phyloP scores from a whole-genome alignment of 2,113 vertebrate genomes.

The Odocoileus virginianus region DNA sequence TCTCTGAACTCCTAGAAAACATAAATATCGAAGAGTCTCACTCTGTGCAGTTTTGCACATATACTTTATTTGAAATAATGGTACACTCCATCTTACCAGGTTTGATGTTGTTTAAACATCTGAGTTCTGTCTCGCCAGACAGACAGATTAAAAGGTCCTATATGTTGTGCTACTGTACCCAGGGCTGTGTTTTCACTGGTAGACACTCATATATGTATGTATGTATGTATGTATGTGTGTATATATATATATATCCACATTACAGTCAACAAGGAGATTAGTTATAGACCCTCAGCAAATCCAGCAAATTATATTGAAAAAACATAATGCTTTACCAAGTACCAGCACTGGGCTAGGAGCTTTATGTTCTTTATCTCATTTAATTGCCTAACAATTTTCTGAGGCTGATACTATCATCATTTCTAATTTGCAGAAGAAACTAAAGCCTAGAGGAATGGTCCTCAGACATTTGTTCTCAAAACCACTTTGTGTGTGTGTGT shows the following conservation, averaged over 20 bases:
- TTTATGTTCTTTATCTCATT: neutral
- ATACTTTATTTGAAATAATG: neutral
- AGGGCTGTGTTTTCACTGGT: neutral
- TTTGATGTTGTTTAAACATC: neutral
- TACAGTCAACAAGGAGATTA: neutral
- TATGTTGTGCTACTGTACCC: neutral
- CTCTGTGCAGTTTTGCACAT: neutral
- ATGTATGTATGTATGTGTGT: accelerated
- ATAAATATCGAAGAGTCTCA: neutral
- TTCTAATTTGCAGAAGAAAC: constrained; percentile 16
- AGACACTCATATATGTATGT: neutral
- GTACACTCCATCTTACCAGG: neutral
- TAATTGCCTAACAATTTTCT: neutral
- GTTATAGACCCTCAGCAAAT: neutral
- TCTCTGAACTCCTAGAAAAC: neutral
- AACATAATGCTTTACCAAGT: neutral
- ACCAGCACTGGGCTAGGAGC: neutral
- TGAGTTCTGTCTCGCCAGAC: neutral
- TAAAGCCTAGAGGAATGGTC: neutral
- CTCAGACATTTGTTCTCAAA: neutral
- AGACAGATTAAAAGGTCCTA: neutral
- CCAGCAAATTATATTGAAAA: neutral
- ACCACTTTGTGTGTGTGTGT: neutral
- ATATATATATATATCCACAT: neutral
- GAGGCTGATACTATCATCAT: neutral